Evolutionary conservation across 1,140 invertebrate species (phyloP).

Genomic region (Ceratina japonica): DNA sequence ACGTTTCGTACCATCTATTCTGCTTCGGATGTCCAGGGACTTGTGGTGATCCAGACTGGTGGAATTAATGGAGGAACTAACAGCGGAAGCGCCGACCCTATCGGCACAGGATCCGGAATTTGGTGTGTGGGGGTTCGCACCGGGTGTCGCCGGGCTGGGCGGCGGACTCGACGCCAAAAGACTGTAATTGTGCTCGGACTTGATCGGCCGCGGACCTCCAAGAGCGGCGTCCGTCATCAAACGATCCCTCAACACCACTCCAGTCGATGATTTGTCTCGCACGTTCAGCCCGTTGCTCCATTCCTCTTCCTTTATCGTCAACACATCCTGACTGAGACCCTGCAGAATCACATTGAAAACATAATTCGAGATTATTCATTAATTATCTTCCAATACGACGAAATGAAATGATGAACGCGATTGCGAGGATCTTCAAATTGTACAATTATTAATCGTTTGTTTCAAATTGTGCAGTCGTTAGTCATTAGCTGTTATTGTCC

Average conservation of each 20-base stretch:
- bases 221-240: conserved; percentile 94
- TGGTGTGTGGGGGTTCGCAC: conserved; percentile 62
- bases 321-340: conserved; percentile 68
- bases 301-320: conserved; percentile 74
- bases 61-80: conserved; percentile 57
- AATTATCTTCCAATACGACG: neutral
- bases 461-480: too few relatives aligned
- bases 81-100: conserved; percentile 30
- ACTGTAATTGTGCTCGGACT: conserved; percentile 92
- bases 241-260: conserved; percentile 90
- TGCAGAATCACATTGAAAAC: conserved; percentile 43
- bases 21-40: conserved; percentile 63
- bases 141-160: conserved; percentile 80
- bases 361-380: neutral
- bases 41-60: conserved; percentile 62
- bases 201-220: conserved; percentile 87
- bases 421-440: too few relatives aligned
- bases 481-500: too few relatives aligned
- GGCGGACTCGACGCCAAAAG: conserved; percentile 81
- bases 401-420: neutral
- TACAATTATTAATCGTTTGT: too few relatives aligned
- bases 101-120: conserved; percentile 51
- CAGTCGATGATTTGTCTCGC: conserved; percentile 68
- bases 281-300: conserved; percentile 66
- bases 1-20: conserved; percentile 66